A percentile compares a stretch with the other conserved stretches of the same genome.
phyloP scores from a whole-genome alignment of 2,113 vertebrate genomes.

The Thryonomys swinderianus region DNA sequence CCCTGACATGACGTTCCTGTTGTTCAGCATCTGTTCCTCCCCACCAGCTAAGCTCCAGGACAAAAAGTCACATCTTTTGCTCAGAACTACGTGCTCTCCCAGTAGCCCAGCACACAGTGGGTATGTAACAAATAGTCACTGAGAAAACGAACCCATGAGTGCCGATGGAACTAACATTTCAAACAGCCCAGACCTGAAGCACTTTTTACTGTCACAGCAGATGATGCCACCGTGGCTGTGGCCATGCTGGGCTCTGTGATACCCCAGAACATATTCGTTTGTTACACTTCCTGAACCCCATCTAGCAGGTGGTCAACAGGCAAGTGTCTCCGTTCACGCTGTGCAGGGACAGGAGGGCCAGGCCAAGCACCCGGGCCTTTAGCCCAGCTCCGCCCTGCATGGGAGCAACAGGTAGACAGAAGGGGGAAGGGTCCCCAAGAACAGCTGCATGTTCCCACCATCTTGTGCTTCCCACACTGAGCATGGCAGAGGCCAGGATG shows the following conservation, averaged over 20 bases:
- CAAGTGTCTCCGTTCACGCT: not conserved
- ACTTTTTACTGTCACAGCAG: not conserved
- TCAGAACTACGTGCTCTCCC: not conserved
- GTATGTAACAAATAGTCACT: not conserved
- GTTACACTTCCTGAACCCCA: not conserved
- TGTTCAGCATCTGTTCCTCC: not conserved
- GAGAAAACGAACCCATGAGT: not conserved
- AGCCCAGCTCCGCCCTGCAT: not conserved
- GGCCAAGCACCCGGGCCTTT: not conserved
- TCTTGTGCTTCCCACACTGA: not conserved
- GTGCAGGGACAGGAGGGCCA: not conserved
- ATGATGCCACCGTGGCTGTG: not conserved
- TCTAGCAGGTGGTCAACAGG: not conserved
- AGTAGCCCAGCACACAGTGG: not conserved
- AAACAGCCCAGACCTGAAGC: not conserved
- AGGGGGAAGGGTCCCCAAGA: too few species aligned
- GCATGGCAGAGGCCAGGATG: not conserved
- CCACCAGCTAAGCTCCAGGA: not conserved
- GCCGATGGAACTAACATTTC: not conserved
- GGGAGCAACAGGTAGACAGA: too few species aligned
- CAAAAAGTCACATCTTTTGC: not conserved
- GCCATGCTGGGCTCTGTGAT: fast-evolving
- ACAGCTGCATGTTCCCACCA: too few species aligned
- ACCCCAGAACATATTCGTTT: fast-evolving
- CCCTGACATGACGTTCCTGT: not conserved